Conservation (phyloP, 1,140 invertebrate species). For the Drosophila carrolli region DNA sequence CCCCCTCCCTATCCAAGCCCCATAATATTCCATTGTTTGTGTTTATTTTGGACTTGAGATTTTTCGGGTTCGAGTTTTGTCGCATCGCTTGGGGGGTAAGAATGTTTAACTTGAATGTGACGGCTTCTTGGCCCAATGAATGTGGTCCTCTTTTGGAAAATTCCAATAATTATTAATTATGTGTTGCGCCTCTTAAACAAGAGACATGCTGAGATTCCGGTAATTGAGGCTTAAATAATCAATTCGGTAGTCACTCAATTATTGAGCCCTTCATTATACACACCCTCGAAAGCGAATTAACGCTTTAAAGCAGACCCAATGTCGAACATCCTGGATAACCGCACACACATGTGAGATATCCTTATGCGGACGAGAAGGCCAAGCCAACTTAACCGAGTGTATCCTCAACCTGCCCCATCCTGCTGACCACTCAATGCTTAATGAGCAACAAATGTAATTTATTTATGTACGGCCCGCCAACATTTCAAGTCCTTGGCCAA, state of each 20-base stretch:
- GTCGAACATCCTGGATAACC: slow-evolving; percentile 12
- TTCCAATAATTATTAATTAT: slow-evolving; percentile 51
- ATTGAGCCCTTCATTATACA: slow-evolving; percentile 54
- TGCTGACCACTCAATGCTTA: slow-evolving; percentile 79
- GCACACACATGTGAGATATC: slow-evolving; percentile 19
- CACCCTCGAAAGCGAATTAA: slow-evolving; percentile 56
- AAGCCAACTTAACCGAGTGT: slow-evolving; percentile 18
- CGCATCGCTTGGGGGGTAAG: slow-evolving; percentile 28
- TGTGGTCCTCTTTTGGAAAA: slow-evolving; percentile 13
- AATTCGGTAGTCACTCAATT: slow-evolving; percentile 55
- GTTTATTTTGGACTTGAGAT: slow-evolving; percentile 29
- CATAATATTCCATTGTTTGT: slow-evolving; percentile 7
- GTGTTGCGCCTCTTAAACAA: slow-evolving; percentile 24
- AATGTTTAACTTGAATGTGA: slow-evolving; percentile 1
- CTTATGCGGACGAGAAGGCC: slow-evolving; percentile 10
- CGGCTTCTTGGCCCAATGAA: neutral
- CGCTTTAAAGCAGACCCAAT: slow-evolving; percentile 51
- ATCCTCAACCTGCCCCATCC: slow-evolving; percentile 27
- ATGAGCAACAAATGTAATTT: slow-evolving; percentile 83
- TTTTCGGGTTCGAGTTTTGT: slow-evolving; percentile 23
- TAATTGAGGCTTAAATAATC: slow-evolving; percentile 53
- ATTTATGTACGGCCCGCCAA: slow-evolving; percentile 64
- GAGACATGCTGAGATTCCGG: slow-evolving; percentile 38
- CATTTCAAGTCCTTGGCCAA: slow-evolving; percentile 45
- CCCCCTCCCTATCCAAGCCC: neutral